These are phyloP conservation scores for Drosophila leontia DNA, from an alignment of 1,140 invertebrate species.

Conservation along the genomic window DNA sequence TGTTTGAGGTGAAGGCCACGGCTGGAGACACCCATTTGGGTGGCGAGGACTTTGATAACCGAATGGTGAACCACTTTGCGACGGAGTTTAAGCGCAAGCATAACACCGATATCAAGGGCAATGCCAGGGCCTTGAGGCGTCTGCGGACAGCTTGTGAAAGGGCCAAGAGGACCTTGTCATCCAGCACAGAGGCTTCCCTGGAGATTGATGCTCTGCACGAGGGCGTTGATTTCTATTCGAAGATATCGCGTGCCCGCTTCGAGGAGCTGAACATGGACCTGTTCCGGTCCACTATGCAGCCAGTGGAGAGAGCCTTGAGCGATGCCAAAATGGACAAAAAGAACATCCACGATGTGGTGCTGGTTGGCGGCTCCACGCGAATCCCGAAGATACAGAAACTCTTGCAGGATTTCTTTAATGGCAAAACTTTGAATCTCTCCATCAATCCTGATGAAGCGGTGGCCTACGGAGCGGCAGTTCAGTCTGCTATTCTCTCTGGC, in stretches of 20 bases:
- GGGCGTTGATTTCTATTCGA: slow-evolving; percentile 94
- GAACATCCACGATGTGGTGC: slow-evolving; percentile 88
- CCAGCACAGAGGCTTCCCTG: slow-evolving; percentile 89
- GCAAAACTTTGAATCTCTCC: slow-evolving; percentile 89
- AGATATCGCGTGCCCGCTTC: slow-evolving; percentile 93
- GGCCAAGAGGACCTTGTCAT: slow-evolving; percentile 89
- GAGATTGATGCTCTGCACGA: slow-evolving; percentile 92
- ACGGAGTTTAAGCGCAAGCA: slow-evolving; percentile 94
- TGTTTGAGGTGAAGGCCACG: slow-evolving; percentile 92
- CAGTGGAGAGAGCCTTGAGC: slow-evolving; percentile 90
- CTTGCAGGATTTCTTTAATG: slow-evolving; percentile 88
- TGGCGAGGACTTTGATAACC: slow-evolving; percentile 92
- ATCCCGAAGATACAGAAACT: slow-evolving; percentile 89
- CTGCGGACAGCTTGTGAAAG: slow-evolving; percentile 91
- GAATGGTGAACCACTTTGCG: slow-evolving; percentile 92
- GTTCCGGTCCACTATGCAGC: slow-evolving; percentile 89
- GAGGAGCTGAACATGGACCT: slow-evolving; percentile 95
- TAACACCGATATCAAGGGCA: slow-evolving; percentile 91
- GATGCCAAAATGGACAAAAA: slow-evolving; percentile 92
- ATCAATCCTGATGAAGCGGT: slow-evolving; percentile 93
- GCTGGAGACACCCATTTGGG: slow-evolving; percentile 91
- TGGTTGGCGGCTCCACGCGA: slow-evolving; percentile 88
- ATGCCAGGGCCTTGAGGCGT: slow-evolving; percentile 91
- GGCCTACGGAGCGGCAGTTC: slow-evolving; percentile 90
- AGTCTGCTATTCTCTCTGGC: slow-evolving; percentile 91